Base-by-base conservation (phyloP, 1,140 invertebrate species). In the Drosophila suzukii region DNA sequence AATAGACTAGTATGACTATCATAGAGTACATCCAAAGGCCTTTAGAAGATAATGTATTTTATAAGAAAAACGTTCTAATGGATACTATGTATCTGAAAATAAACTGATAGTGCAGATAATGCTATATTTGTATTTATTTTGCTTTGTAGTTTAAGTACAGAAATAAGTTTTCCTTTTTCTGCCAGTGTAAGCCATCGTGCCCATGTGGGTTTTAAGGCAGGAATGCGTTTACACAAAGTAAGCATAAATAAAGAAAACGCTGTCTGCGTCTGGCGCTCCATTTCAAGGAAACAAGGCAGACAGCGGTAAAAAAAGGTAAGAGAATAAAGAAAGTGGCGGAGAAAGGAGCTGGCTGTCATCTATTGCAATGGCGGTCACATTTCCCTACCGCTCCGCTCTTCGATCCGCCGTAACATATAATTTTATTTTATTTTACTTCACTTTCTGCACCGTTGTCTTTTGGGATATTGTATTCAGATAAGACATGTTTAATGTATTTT, bases 401-500 rank as follows among this genome's bases (percentile, higher is more conserved):
- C 83, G 83, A 88, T 88, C 67, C 81, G 75, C 46, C 50, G 65
- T 56, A 77, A 59, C 71, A 88, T 83, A 89, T 89, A 89, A 88
- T 88, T 88, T 89, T 88, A 88, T 88, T 88, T 88, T 74, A 88
- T 71, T 88, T 88, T 80, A 89, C 84, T 88, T 89, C 81, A 83
- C 83, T 83, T 86, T 84, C 84, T 81, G 81, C 85, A 79, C 77
- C 85, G 85, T 90, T 89, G 84, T 89, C 84, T 89, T 89, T 89
- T 84, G 84, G 84, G 84, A 89, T 89, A 89, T 90, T 81, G 86
- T 89, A 89, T 90, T 90, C 84, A 89, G 84, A 89, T 89, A 89
- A 89, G 84, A 89, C 84, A 89, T 89, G 84, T 89, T 89, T 89
- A 89, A 89, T 89, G 84, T 89, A 89, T 89, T 89, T 88, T 85